These are phyloP conservation scores for Oophaga pumilio DNA, from an alignment of 2,113 vertebrate species.

Conservation along the genomic window DNA sequence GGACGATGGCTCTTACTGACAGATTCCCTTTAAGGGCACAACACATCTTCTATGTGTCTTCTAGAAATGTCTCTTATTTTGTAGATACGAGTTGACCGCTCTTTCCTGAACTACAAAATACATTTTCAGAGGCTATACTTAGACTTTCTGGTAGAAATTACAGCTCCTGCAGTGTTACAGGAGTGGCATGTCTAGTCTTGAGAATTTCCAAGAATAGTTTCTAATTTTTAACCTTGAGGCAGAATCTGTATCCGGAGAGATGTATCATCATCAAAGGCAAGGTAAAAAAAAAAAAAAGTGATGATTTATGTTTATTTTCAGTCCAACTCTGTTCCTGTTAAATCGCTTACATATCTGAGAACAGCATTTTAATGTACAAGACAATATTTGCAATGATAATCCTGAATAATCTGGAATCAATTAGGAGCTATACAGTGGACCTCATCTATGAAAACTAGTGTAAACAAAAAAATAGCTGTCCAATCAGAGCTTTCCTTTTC, in stretches of 20 bases:
- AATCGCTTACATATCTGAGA: constrained; percentile 12
- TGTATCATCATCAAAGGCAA: constrained; percentile 42
- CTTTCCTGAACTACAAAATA: neutral
- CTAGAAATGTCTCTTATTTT: neutral
- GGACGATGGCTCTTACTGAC: no score
- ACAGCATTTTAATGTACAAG: neutral
- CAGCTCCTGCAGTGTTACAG: neutral
- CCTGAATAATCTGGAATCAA: neutral
- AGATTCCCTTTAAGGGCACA: neutral
- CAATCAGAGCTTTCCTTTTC: neutral
- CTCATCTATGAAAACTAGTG: neutral
- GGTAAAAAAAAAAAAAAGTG: neutral
- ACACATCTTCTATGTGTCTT: neutral
- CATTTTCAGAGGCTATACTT: neutral
- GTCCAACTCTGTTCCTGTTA: neutral
- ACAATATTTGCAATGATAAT: neutral
- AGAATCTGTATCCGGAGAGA: constrained; percentile 42
- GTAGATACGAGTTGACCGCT: neutral
- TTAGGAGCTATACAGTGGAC: neutral
- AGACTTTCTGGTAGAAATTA: neutral
- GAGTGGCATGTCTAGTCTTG: constrained; percentile 41
- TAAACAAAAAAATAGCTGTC: neutral
- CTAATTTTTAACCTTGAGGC: constrained; percentile 21
- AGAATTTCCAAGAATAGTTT: constrained; percentile 32
- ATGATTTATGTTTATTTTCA: constrained; percentile 26